Evolutionary conservation across 2,888 invertebrate species (phyloP).

Genomic region (Eilema depressum): DNA sequence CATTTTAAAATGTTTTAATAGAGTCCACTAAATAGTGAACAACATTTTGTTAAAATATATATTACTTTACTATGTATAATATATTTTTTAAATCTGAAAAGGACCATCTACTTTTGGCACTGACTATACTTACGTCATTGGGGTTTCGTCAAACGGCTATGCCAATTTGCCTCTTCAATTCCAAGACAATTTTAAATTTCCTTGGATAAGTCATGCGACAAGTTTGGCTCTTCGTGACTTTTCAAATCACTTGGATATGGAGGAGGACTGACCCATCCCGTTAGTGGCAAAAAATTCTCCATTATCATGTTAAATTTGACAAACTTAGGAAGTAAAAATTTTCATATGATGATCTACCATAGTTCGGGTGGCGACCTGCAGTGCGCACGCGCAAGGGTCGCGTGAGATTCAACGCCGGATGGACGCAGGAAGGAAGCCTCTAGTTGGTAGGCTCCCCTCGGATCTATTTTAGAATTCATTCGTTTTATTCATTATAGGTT

Average conservation of each 20-base stretch:
- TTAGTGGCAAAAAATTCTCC: neutral
- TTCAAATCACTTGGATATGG: neutral
- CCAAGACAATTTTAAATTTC: neutral
- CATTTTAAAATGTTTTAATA: no score
- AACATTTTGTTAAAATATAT: no score
- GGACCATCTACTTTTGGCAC: no score
- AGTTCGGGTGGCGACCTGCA: slow-evolving; percentile 46
- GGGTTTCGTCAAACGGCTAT: neutral
- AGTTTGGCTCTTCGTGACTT: neutral
- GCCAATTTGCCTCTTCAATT: neutral
- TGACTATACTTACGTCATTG: no score
- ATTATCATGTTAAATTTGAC: neutral
- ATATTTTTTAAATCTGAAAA: no score
- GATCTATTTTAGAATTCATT: slow-evolving; percentile 84
- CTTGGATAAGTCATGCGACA: neutral
- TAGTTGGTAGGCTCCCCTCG: slow-evolving; percentile 85
- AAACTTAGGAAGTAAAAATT: neutral
- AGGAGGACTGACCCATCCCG: neutral
- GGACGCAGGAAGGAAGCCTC: slow-evolving; percentile 86
- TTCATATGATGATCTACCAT: slow-evolving; percentile 60
- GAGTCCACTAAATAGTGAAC: no score
- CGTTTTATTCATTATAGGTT: slow-evolving; percentile 66
- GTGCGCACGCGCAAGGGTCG: slow-evolving; percentile 65
- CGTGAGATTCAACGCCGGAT: slow-evolving; percentile 84
- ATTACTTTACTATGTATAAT: no score